phyloP scores from a whole-genome alignment of 2,797 vertebrate species.

The Salarias fasciatus region DNA sequence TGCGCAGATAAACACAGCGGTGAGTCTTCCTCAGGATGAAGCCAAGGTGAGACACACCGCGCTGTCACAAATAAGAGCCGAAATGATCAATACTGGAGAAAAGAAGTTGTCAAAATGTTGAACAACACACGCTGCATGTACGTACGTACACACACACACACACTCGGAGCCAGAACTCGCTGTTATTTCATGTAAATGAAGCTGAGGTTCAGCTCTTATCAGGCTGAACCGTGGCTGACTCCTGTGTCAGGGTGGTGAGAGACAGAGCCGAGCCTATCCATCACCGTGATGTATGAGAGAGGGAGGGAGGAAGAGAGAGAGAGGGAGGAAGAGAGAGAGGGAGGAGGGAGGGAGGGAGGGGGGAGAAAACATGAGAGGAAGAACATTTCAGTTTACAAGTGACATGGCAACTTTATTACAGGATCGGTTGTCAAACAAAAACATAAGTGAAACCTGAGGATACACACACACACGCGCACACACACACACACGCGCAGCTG shows the following conservation, averaged over 20 bases:
- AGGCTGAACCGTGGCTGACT: constrained; percentile 33
- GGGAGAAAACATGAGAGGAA: too few species aligned
- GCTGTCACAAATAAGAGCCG: background rate
- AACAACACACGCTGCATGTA: background rate
- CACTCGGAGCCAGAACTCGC: background rate
- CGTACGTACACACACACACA: background rate
- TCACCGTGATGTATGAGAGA: constrained; percentile 14
- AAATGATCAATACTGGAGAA: constrained; percentile 19
- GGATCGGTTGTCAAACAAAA: too few species aligned
- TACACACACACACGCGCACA: too few species aligned
- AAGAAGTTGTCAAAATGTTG: constrained; percentile 10
- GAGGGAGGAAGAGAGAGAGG: too few species aligned
- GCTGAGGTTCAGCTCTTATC: constrained; percentile 30
- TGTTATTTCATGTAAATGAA: constrained; percentile 20
- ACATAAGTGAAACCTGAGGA: too few species aligned
- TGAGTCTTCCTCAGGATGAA: background rate
- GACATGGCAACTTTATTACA: background rate
- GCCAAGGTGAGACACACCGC: constrained; percentile 11
- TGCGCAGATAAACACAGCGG: background rate
- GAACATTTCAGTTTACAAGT: background rate
- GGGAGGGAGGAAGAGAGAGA: background rate
- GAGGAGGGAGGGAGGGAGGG: background rate
- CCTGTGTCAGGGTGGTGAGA: constrained; percentile 20
- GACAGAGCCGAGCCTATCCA: constrained; percentile 20
- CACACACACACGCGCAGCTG: too few species aligned